These are phyloP conservation scores for Electrona antarctica DNA, from an alignment of 2,113 vertebrate species.

Conservation along the genomic window DNA sequence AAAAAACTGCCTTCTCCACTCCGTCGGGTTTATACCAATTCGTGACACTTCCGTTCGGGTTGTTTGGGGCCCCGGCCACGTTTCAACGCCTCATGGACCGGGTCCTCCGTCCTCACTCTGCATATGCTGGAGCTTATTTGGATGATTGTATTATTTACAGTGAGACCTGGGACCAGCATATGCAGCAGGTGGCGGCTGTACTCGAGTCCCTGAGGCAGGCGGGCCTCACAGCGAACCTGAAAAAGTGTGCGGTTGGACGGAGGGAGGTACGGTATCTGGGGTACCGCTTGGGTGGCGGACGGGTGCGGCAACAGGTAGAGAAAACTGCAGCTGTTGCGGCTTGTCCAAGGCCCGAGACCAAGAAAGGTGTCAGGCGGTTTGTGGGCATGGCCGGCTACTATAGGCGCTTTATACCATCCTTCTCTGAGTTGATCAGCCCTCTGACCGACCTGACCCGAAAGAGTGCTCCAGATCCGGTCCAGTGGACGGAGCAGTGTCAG, in stretches of 20 bases:
- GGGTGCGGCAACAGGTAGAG: not conserved
- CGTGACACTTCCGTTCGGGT: too few relatives aligned
- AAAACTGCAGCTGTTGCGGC: not conserved
- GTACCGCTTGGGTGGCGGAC: not conserved
- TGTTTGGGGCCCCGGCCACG: too few relatives aligned
- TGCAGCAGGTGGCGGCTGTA: not conserved
- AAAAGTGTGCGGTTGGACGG: not conserved
- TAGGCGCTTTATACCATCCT: not conserved
- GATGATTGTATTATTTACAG: not conserved
- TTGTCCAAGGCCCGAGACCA: not conserved
- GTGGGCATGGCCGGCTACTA: too few relatives aligned
- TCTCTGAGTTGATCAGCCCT: too few relatives aligned
- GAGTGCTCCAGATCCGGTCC: not conserved
- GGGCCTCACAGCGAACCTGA: not conserved
- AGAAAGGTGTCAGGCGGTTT: not conserved
- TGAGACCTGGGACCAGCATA: not conserved
- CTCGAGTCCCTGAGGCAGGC: not conserved
- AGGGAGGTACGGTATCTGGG: not conserved
- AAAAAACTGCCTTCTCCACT: too few relatives aligned
- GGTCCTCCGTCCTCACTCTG: too few relatives aligned
- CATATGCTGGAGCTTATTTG: not conserved
- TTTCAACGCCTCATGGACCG: too few relatives aligned
- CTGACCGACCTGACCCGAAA: too few relatives aligned
- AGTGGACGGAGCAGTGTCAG: conserved; percentile 7
- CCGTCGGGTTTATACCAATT: not conserved